Evolutionary conservation across 2,888 invertebrate species (phyloP).

Genomic region (Lochmaea crataegi): DNA sequence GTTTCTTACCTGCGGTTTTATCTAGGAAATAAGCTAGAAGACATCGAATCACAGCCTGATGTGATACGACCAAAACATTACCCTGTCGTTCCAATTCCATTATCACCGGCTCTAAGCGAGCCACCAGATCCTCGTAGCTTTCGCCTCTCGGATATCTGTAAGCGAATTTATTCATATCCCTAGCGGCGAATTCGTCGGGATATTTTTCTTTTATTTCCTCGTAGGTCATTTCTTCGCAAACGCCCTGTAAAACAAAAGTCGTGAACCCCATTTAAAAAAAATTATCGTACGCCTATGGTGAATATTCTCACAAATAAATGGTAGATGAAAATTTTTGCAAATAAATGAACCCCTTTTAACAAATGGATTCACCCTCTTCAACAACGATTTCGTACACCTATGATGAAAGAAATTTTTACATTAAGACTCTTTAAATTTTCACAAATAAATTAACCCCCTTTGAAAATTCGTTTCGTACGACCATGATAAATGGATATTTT

Average conservation of each 20-base stretch:
- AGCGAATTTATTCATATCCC: conserved; percentile 98
- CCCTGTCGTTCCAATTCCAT: conserved; percentile 99
- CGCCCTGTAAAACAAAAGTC: conserved; percentile 72
- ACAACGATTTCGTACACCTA: too few relatives aligned
- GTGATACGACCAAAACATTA: conserved; percentile 95
- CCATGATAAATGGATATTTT: too few relatives aligned
- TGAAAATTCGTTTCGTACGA: too few relatives aligned
- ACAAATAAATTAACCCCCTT: too few relatives aligned
- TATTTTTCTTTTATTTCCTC: conserved; percentile 94
- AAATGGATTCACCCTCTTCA: too few relatives aligned
- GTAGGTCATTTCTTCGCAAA: conserved; percentile 99
- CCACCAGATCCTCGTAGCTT: conserved; percentile 98
- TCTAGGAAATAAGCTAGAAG: conserved; percentile 97
- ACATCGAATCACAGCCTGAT: conserved; percentile 96
- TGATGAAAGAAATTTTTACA: too few relatives aligned
- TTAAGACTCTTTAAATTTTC: too few relatives aligned
- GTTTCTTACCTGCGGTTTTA: conserved; percentile 82
- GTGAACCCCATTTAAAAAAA: too few relatives aligned
- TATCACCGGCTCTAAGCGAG: conserved; percentile 96
- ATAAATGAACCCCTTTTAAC: too few relatives aligned
- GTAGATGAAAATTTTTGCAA: too few relatives aligned
- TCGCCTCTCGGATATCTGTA: conserved; percentile 91
- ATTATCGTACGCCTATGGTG: too few relatives aligned
- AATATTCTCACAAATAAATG: too few relatives aligned
- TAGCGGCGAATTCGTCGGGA: conserved; percentile 94